Evolutionary conservation across 2,113 vertebrate genomes (phyloP).

Genomic region (Melanerpes formicivorus): DNA sequence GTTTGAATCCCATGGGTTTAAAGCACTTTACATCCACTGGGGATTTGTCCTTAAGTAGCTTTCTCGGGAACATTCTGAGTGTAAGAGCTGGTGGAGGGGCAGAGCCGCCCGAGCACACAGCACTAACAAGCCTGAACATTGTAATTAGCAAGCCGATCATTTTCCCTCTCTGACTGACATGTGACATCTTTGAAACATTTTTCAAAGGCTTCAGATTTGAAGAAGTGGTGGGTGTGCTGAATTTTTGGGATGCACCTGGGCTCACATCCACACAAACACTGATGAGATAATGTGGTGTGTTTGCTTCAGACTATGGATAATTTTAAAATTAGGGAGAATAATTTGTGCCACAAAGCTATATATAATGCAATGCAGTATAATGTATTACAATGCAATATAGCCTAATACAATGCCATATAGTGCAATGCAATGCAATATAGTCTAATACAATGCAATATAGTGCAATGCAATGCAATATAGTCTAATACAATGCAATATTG

Average conservation of each 20-base stretch:
- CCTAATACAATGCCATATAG: too few species aligned
- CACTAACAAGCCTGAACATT: conserved; percentile 54
- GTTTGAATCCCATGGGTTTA: neutral
- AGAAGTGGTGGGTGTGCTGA: conserved; percentile 70
- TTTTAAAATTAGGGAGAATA: conserved; percentile 61
- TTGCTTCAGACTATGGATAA: conserved; percentile 44
- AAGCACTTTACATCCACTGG: conserved; percentile 40
- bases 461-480: too few species aligned
- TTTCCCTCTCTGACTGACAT: conserved; percentile 80
- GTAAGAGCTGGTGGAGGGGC: conserved; percentile 41
- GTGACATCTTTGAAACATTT: conserved; percentile 76
- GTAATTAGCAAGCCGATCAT: conserved; percentile 79
- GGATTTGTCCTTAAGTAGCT: conserved; percentile 50
- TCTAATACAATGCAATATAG: too few species aligned
- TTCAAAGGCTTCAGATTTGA: conserved; percentile 68
- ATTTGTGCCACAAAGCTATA: conserved; percentile 48
- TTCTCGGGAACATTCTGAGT: neutral
- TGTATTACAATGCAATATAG: too few species aligned
- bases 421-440: too few species aligned
- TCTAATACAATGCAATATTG: too few species aligned
- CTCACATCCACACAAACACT: conserved; percentile 61
- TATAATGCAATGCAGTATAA: neutral
- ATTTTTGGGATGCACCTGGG: conserved; percentile 64
- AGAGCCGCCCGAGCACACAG: conserved; percentile 26
- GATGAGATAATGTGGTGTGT: conserved; percentile 16